Evolutionary conservation across 2,888 invertebrate species (phyloP), one percentile per base, ranked within the genome.

Genomic region (Erebia epiphron): DNA sequence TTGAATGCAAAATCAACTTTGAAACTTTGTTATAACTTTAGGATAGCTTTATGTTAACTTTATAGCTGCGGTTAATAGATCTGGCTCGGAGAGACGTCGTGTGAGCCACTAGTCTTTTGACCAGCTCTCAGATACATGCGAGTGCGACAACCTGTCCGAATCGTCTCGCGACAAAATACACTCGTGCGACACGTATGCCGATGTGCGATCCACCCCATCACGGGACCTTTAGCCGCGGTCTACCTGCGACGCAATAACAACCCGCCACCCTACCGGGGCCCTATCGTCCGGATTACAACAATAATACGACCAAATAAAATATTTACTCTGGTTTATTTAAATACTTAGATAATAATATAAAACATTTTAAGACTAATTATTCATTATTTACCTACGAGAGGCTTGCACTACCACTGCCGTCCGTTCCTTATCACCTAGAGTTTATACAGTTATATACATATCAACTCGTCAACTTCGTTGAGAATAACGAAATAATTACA

Each of bases 261-360:
- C 16, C 54, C 54, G 16, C 11, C 58, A 78, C 78, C 72, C 77
- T 79, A 77, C 76, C 73, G 75, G 80, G 68, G 80, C 81, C 83
- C 85, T 83, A 84, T 80, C 81, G 80, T 84, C 86, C 86, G 85
- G 90, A 88, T 82, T 49, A 7, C 79, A 81, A 79, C 81, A 89
- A 90, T 87, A 86, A 90, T 87, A 90, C 85, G 85, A 86, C 83
- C 78, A 81, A 78, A 77, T 87, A 90, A 90, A 90, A 91, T 89
- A 91, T 89, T 88, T 88, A 90, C 89, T 90, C 89, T 89, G 85
- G 85, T 90, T 90, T 89, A 90, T 87, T 86, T 89, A 89, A 87
- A 89, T 90, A 89, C 89, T 90, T 89, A 90, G 85, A 85, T 83
- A 84, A 86, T 87, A 89, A 88, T 89, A 90, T 90, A 90, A 90